Percentiles rank a stretch among this genome's conserved stretches.
These are phyloP conservation scores for Bicyclus anynana DNA, from an alignment of 1,140 invertebrate genomes.

Conservation along the genomic window DNA sequence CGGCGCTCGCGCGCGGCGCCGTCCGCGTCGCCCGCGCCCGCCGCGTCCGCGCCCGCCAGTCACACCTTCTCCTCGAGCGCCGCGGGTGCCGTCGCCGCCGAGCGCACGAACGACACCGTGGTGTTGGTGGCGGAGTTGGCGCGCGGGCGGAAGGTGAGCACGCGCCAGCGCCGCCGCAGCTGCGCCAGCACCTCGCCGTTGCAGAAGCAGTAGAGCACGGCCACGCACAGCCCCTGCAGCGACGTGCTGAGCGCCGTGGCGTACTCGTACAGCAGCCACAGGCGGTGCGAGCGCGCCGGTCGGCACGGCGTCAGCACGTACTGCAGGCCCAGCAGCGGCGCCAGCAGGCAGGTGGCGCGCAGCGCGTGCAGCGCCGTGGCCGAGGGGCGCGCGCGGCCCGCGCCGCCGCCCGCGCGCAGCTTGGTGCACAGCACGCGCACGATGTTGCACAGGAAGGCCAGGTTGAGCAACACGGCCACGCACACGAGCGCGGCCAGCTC, in stretches of 20 bases:
- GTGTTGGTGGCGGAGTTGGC: slow-evolving; percentile 90
- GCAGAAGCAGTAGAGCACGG: slow-evolving; percentile 95
- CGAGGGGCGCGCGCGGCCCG: slow-evolving; percentile 79
- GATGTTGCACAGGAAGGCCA: slow-evolving; percentile 95
- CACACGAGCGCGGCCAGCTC: slow-evolving; percentile 89
- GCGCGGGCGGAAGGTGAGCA: slow-evolving; percentile 83
- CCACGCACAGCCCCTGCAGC: slow-evolving; percentile 95
- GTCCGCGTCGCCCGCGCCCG: slow-evolving; percentile 19
- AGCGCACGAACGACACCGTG: slow-evolving; percentile 85
- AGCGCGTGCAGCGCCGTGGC: slow-evolving; percentile 87
- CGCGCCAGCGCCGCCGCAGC: slow-evolving; percentile 87
- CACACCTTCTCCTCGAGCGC: slow-evolving; percentile 11
- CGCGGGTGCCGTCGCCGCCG: slow-evolving; percentile 75
- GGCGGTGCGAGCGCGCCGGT: slow-evolving; percentile 82
- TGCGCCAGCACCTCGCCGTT: slow-evolving; percentile 95
- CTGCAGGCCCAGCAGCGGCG: slow-evolving; percentile 89
- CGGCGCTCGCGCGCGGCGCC: slow-evolving; percentile 33
- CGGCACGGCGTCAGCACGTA: slow-evolving; percentile 94
- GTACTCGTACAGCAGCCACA: slow-evolving; percentile 89
- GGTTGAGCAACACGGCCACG: slow-evolving; percentile 88
- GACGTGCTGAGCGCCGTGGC: slow-evolving; percentile 91
- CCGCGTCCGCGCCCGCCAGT: slow-evolving; percentile 13
- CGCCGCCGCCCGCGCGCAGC: slow-evolving; percentile 80
- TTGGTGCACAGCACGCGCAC: slow-evolving; percentile 94
- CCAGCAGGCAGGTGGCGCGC: slow-evolving; percentile 91